A percentile compares a stretch with the other conserved stretches of the same genome.
phyloP scores from a whole-genome alignment of 2,113 vertebrate genomes.

The Pteropus alecto region DNA sequence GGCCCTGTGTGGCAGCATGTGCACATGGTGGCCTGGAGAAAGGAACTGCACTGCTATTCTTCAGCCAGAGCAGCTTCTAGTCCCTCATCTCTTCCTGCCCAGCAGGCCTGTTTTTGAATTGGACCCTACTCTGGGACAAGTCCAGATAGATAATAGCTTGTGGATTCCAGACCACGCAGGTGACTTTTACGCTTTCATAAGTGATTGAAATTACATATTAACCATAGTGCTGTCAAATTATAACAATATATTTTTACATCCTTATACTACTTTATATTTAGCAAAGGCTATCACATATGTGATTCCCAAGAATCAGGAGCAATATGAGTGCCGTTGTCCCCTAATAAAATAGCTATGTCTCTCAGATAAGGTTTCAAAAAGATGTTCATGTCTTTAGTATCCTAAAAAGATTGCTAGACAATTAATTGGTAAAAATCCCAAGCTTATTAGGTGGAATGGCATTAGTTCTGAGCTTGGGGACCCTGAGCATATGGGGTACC shows the following conservation, averaged over 20 bases:
- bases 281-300: neutral
- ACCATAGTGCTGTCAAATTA: constrained; percentile 20
- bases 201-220: constrained; percentile 64
- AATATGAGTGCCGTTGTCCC: neutral
- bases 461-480: constrained; percentile 37
- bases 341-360: neutral
- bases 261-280: constrained; percentile 35
- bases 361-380: constrained; percentile 14
- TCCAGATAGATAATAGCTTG: constrained; percentile 3
- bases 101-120: neutral
- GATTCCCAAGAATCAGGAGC: neutral
- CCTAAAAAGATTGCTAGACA: neutral
- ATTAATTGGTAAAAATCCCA: constrained; percentile 52
- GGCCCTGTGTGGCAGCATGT: neutral
- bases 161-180: constrained; percentile 6
- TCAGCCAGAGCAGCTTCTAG: neutral
- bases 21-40: rapidly evolving
- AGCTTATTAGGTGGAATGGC: constrained; percentile 38
- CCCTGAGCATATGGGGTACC: constrained; percentile 65
- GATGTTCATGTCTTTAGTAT: neutral
- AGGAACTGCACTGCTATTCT: neutral
- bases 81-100: neutral
- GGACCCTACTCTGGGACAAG: neutral
- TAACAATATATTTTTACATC: constrained; percentile 5
- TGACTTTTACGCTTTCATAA: constrained; percentile 7